Evolutionary conservation across 2,797 vertebrate genomes (phyloP).

Genomic region (Hozukius guyotensis): DNA sequence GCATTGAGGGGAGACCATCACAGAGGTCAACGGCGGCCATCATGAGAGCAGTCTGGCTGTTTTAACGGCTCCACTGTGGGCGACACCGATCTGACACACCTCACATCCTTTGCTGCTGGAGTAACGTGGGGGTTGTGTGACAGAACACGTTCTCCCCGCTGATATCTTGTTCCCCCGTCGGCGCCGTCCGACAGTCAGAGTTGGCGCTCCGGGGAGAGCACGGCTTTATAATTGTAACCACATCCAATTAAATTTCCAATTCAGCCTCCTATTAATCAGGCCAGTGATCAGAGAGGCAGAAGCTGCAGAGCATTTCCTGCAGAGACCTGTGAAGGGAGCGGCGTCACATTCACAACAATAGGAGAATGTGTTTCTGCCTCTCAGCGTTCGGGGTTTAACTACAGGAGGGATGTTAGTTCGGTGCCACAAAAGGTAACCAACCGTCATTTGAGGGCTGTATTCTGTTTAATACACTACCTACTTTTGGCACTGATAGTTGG

Average conservation of each 20-base stretch:
- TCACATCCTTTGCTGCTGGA: conserved; percentile 55
- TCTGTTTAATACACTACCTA: not conserved
- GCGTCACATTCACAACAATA: conserved; percentile 9
- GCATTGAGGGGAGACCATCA: conserved; percentile 15
- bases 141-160: conserved; percentile 54
- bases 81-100: conserved; percentile 59
- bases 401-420: not conserved
- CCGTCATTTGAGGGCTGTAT: not conserved
- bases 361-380: conserved; percentile 9
- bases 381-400: not conserved
- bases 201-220: conserved; percentile 46
- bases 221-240: conserved; percentile 74
- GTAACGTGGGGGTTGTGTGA: conserved; percentile 48
- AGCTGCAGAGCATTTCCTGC: conserved; percentile 49
- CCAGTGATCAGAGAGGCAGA: conserved; percentile 71
- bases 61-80: conserved; percentile 56
- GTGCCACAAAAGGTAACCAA: conserved; percentile 13
- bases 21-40: conserved; percentile 42
- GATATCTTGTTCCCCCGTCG: conserved; percentile 53
- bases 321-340: conserved; percentile 33
- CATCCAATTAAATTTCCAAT: conserved; percentile 81
- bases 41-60: conserved; percentile 21
- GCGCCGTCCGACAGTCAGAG: conserved; percentile 32
- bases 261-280: conserved; percentile 74
- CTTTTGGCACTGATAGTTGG: not conserved